Conservation (phyloP, 2,888 invertebrate species). For the Salticus scenicus region DNA sequence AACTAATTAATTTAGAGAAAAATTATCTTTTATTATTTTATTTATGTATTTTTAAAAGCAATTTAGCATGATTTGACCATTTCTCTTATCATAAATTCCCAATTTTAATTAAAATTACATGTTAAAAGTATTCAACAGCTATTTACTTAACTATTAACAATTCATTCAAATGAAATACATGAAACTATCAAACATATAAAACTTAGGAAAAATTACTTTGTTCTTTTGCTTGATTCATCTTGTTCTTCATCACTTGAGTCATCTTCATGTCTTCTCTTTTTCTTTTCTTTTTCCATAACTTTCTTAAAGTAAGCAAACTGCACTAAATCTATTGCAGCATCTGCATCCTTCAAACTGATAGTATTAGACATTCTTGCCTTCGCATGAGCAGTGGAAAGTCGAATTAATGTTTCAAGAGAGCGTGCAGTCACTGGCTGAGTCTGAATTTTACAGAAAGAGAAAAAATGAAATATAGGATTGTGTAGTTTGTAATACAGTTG, state of each 20-base stretch:
- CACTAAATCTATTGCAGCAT: constrained; percentile 92
- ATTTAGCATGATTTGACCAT: no score
- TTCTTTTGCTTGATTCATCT: constrained; percentile 76
- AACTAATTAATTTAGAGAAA: no score
- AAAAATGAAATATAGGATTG: background rate
- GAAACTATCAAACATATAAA: no score
- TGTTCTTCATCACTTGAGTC: constrained; percentile 76
- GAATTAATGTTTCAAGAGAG: constrained; percentile 96
- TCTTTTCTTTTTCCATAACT: constrained; percentile 87
- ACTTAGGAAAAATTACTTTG: constrained; percentile 42
- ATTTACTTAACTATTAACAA: no score
- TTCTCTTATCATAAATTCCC: no score
- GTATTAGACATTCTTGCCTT: constrained; percentile 92
- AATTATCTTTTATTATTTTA: no score
- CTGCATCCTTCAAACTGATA: constrained; percentile 90
- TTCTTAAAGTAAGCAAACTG: constrained; percentile 97
- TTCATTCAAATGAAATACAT: no score
- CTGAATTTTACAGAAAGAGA: no score
- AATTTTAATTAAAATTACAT: no score
- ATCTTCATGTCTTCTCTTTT: constrained; percentile 78
- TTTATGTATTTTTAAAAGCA: no score
- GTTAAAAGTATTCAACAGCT: no score
- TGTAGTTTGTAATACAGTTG: no score
- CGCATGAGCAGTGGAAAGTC: constrained; percentile 97
- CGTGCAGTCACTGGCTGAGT: constrained; percentile 98